Base-by-base conservation (phyloP, 2,888 invertebrate species). In the Ochropleura plecta region DNA sequence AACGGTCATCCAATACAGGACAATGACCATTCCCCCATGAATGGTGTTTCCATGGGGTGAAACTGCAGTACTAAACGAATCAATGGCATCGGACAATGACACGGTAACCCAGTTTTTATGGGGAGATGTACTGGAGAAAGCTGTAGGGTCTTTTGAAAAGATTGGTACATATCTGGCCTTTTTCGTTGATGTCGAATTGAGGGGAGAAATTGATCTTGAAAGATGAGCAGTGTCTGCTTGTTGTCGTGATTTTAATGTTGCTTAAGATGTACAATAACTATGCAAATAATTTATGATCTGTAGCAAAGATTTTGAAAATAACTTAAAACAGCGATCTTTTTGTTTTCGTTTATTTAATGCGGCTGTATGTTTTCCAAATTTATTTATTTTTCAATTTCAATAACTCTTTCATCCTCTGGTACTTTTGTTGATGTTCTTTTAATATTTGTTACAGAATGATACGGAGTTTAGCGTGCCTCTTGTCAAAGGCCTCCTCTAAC, bases 1-100 rank as follows among this genome's bases (percentile, higher is more conserved):
- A 88, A 88, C 89, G 90, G 88, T 85, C 88, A 83, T 67, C 75
- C 51, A 44, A 20, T 14, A 5, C 64, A 59, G 88, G 79, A 86
- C 88, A 87, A 81, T 84, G 84, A 81, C 83, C 88, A 62, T 9
- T 79, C 83, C 86, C 88, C 87, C 77, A 53, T 44, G 51, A 46
- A 68, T 49, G 46, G 59, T 18, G 71, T 51, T 68, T 10, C 70
- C 67, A 81, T 75, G 79, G 85, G 83, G 79, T 76, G 53, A 20
- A 16, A 66, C 62, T 59, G 16, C n/a, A 59, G 42, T 51, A 55
- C 60, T 60, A 69, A 16, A 67, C 55, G 63, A 44, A 71, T 79
- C 78, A 79, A 88, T 81, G 64, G 76, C 5, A 74, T 76, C n/a
- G 51, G n/a, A 76, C 72, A 83, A 87, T 82, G 73, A 83, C 83